phyloP scores from a whole-genome alignment of 2,113 vertebrate species.

The Solea senegalensis region DNA sequence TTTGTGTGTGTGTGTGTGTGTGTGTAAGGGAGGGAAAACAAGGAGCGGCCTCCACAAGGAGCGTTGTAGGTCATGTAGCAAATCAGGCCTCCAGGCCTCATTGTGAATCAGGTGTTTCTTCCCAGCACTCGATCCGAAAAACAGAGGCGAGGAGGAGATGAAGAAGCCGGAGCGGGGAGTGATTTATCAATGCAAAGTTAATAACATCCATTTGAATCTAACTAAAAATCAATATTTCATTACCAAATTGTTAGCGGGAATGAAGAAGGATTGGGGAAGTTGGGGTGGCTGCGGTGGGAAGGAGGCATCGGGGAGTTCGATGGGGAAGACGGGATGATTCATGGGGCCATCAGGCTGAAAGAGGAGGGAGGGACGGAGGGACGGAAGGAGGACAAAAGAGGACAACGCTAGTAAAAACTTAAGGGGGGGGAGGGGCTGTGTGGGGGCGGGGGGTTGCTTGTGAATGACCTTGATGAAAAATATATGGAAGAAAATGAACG shows the following conservation, averaged over 20 bases:
- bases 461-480: constrained; percentile 90
- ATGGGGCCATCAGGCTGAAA: constrained; percentile 86
- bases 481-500: constrained; percentile 90
- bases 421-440: too few relatives aligned
- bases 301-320: constrained; percentile 93
- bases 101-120: constrained; percentile 71
- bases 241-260: constrained; percentile 99
- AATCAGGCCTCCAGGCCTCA: constrained; percentile 58
- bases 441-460: constrained; percentile 79
- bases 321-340: constrained; percentile 98
- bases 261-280: constrained; percentile 99
- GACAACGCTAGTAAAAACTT: constrained; percentile 67
- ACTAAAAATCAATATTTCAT: constrained; percentile 99
- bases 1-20: constrained; percentile 14
- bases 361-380: constrained; percentile 83
- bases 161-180: constrained; percentile 82
- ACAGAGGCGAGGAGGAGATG: constrained; percentile 44
- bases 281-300: constrained; percentile 89
- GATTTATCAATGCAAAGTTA: constrained; percentile 99
- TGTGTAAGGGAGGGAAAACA: background rate
- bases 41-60: constrained; percentile 40
- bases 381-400: constrained; percentile 84
- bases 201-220: constrained; percentile 99
- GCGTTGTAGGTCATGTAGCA: constrained; percentile 64
- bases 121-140: constrained; percentile 61